Percentiles rank a stretch among this genome's conserved stretches.
Evolutionary conservation across 2,113 vertebrate genomes (phyloP).

Genomic region (Brachypteracias leptosomus): DNA sequence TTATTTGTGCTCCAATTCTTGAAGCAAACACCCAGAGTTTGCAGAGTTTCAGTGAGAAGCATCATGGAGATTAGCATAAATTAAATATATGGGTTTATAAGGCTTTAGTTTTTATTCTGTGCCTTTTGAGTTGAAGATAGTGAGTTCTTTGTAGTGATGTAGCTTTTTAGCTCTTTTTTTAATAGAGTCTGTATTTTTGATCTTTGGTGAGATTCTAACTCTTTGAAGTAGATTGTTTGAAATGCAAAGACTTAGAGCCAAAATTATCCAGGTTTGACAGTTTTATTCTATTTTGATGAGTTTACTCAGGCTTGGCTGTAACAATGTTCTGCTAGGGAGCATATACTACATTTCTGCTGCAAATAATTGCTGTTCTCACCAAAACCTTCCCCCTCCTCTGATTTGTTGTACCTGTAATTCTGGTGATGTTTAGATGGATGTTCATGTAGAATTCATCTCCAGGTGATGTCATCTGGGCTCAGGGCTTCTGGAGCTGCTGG

Average conservation of each 20-base stretch:
- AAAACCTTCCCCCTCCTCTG: neutral
- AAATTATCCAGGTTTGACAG: neutral
- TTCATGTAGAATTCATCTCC: neutral
- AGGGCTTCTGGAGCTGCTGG: neutral
- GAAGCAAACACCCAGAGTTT: neutral
- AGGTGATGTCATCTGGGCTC: neutral
- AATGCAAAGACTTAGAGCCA: neutral
- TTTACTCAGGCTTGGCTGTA: neutral
- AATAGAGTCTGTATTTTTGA: conserved; percentile 18
- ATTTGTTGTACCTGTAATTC: neutral
- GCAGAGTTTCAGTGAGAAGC: neutral
- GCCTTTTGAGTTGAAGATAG: neutral
- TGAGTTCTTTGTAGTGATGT: neutral
- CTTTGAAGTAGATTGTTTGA: conserved; percentile 32
- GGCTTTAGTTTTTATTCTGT: neutral
- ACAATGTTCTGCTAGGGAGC: neutral
- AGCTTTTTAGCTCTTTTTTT: neutral
- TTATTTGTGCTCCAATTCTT: neutral
- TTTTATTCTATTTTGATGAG: neutral
- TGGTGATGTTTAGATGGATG: neutral
- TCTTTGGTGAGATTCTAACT: neutral
- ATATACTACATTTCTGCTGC: neutral
- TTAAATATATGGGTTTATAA: neutral
- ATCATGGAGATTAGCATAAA: neutral
- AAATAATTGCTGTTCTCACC: neutral